Percentiles rank a stretch among this genome's conserved stretches.
phyloP scores from a whole-genome alignment of 2,113 vertebrate genomes.

The Stegostoma tigrinum region DNA sequence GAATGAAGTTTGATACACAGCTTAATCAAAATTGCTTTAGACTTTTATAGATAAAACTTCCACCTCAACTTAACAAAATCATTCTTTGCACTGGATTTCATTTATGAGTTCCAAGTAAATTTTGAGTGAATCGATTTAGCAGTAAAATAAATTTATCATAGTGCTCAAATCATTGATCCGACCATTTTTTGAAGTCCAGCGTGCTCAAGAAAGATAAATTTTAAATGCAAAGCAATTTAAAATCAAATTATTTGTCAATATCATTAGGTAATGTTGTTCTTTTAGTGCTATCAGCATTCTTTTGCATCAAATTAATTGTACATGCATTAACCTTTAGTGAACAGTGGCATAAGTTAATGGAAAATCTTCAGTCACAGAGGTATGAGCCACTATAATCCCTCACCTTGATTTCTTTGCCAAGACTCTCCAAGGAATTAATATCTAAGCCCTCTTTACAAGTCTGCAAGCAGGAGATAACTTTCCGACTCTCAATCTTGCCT shows the following conservation, averaged over 20 bases:
- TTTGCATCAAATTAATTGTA: not conserved
- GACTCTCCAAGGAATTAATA: slow-evolving; percentile 87
- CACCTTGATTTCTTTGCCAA: slow-evolving; percentile 90
- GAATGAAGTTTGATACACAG: slow-evolving; percentile 31
- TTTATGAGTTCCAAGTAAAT: not conserved
- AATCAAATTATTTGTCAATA: slow-evolving; percentile 20
- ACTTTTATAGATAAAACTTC: not conserved
- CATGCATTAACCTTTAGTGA: not conserved
- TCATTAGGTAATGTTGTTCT: not conserved
- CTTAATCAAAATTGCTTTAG: not conserved
- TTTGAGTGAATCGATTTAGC: not conserved
- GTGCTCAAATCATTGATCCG: not conserved
- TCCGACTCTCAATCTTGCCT: slow-evolving; percentile 92
- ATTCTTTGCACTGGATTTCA: not conserved
- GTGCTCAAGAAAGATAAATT: not conserved
- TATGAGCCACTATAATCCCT: slow-evolving; percentile 44
- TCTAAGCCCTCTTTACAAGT: slow-evolving; percentile 96
- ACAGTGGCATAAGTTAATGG: slow-evolving; percentile 20
- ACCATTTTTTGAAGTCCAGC: not conserved
- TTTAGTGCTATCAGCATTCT: not conserved
- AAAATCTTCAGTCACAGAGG: slow-evolving; percentile 41
- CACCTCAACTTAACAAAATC: not conserved
- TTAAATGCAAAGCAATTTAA: slow-evolving; percentile 14
- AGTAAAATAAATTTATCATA: slow-evolving; percentile 3
- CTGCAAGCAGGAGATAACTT: slow-evolving; percentile 94